phyloP scores from a whole-genome alignment of 1,140 invertebrate species.

The Danaus plexippus region DNA sequence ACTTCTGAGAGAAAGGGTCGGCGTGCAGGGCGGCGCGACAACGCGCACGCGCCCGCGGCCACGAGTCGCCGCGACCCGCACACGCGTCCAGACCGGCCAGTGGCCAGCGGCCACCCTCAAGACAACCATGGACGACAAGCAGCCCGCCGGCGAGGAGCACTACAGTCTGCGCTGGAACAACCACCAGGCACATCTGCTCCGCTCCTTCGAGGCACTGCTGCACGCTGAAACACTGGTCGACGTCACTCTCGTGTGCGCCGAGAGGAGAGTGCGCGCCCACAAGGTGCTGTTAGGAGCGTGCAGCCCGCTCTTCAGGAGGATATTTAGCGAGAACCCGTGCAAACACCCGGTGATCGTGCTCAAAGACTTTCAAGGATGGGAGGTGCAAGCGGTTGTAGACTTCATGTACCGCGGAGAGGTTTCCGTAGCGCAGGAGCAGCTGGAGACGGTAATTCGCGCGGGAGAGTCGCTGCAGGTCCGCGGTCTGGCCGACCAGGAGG shows the following conservation, averaged over 20 bases:
- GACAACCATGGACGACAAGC: slow-evolving; percentile 58
- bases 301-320: slow-evolving; percentile 90
- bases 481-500: slow-evolving; percentile 81
- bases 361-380: slow-evolving; percentile 89
- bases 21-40: slow-evolving; percentile 47
- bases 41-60: slow-evolving; percentile 46
- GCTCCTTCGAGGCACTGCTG: slow-evolving; percentile 87
- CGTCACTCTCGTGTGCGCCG: slow-evolving; percentile 89
- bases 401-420: slow-evolving; percentile 96
- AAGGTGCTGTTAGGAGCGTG: slow-evolving; percentile 92
- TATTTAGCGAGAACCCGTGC: slow-evolving; percentile 93
- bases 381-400: slow-evolving; percentile 89
- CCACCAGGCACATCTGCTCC: slow-evolving; percentile 88
- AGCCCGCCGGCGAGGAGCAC: slow-evolving; percentile 76
- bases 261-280: slow-evolving; percentile 86
- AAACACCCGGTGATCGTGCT: slow-evolving; percentile 93
- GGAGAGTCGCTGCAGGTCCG: slow-evolving; percentile 89
- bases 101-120: slow-evolving; percentile 21
- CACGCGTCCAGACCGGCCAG: slow-evolving; percentile 43
- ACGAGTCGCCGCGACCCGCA: slow-evolving; percentile 39
- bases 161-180: slow-evolving; percentile 95
- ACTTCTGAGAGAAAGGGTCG: slow-evolving; percentile 58
- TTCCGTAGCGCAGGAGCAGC: slow-evolving; percentile 85
- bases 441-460: slow-evolving; percentile 85
- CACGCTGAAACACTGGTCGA: slow-evolving; percentile 89